phyloP scores from a whole-genome alignment of 2,113 vertebrate genomes.

The Macrotus californicus region DNA sequence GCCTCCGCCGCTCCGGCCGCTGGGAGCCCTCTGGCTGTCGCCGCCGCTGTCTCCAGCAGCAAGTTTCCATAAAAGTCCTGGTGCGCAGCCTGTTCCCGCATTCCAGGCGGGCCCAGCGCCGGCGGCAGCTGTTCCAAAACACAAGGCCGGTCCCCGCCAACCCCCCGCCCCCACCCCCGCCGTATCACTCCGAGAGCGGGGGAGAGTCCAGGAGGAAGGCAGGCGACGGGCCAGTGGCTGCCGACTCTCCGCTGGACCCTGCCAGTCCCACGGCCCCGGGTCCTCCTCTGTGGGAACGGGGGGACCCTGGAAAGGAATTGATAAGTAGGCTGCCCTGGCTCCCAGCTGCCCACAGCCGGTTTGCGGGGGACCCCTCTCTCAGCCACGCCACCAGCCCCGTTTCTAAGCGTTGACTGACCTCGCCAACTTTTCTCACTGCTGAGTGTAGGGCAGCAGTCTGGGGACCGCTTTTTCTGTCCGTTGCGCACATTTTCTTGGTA shows the following conservation, averaged over 20 bases:
- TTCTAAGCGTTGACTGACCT: neutral
- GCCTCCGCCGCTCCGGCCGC: slow-evolving; percentile 54
- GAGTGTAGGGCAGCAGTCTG: neutral
- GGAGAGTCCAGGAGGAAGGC: slow-evolving; percentile 5
- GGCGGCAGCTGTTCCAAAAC: slow-evolving; percentile 87
- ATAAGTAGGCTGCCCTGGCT: neutral
- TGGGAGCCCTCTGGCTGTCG: slow-evolving; percentile 22
- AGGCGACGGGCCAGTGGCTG: neutral
- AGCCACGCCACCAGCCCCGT: neutral
- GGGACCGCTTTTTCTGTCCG: neutral
- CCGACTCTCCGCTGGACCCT: slow-evolving; percentile 30
- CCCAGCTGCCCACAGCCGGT: neutral
- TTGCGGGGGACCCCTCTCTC: neutral
- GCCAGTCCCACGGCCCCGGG: neutral
- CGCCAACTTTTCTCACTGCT: neutral
- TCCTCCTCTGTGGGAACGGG: neutral
- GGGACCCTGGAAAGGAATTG: neutral
- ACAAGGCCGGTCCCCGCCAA: slow-evolving; percentile 53
- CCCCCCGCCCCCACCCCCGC: slow-evolving; percentile 38
- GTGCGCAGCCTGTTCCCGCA: slow-evolving; percentile 85
- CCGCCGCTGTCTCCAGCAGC: slow-evolving; percentile 68
- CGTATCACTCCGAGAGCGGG: neutral
- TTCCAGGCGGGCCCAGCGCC: slow-evolving; percentile 85
- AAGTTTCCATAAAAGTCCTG: slow-evolving; percentile 94
- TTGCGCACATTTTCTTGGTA: neutral